Conservation (phyloP, 1,140 invertebrate genomes). For the Grapholita molesta region DNA sequence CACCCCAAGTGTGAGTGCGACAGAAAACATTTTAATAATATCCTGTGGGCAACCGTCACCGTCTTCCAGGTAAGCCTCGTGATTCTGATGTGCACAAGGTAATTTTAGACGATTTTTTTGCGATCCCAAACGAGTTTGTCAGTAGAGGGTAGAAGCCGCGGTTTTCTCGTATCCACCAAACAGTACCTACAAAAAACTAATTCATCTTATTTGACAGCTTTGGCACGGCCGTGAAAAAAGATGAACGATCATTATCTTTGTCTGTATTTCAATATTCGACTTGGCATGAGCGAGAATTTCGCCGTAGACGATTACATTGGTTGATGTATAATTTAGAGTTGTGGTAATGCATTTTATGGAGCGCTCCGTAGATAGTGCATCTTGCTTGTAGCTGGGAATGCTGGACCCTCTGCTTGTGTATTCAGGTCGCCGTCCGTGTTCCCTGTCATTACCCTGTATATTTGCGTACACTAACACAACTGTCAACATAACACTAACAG, state of each 20-base stretch:
- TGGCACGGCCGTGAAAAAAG: conserved; percentile 32
- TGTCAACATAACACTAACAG: conserved; percentile 51
- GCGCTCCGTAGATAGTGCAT: conserved; percentile 68
- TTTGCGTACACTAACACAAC: conserved; percentile 67
- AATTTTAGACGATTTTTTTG: conserved; percentile 70
- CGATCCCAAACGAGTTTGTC: conserved; percentile 62
- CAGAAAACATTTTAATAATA: conserved; percentile 98
- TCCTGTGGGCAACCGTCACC: conserved; percentile 97
- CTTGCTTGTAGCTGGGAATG: conserved; percentile 63
- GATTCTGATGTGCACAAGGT: conserved; percentile 50
- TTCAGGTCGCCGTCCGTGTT: conserved; percentile 69
- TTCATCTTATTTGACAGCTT: conserved; percentile 38
- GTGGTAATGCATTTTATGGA: conserved; percentile 49
- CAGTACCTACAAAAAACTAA: conserved; percentile 15
- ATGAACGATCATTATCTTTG: conserved; percentile 24
- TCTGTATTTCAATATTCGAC: conserved; percentile 19
- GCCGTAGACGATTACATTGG: conserved; percentile 32
- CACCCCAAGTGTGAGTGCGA: conserved; percentile 95
- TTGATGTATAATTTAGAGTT: conserved; percentile 34
- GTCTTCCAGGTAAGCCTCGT: conserved; percentile 94
- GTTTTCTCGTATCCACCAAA: conserved; percentile 56
- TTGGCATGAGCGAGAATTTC: conserved; percentile 56
- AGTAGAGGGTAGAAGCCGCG: conserved; percentile 57
- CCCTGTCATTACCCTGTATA: conserved; percentile 60
- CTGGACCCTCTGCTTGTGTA: conserved; percentile 72